Base-by-base conservation (phyloP, 2,113 vertebrate genomes). In the Athene noctua region DNA sequence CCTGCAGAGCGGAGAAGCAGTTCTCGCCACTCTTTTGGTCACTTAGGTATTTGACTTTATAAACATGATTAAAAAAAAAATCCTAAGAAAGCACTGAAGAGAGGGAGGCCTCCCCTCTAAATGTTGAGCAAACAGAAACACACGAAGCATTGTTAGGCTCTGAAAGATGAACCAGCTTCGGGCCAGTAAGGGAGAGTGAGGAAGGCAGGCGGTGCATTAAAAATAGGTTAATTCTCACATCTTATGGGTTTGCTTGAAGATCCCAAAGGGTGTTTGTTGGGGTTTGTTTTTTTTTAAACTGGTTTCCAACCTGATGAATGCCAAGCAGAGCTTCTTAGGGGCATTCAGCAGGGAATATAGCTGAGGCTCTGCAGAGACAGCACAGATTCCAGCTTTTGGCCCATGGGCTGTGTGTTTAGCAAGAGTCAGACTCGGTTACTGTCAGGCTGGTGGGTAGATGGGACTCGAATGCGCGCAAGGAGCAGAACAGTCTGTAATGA, bases 101-200 rank as follows among this genome's bases (percentile, higher is more conserved):
- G 90, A 59, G 47, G 81, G 62, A 92, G 80, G 90, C 58, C 92
- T 92, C 47, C 26, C 58, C 80, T 91, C 87, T 95, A 94, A 91
- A 87, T 25, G 89, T 80, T 94, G 94, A 95, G 89, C 94, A 95
- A 97, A 96, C 84, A 97, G 92, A 94, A 97, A 95, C 95, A 97
- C 95, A 94, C 10, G 29, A 81, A 82, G 93, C 85, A 97, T 95
- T 97, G 96, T 96, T 85, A 47, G 6, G 36, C 83, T 85, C 89
- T 96, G 96, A 96, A 95, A 96, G 96, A 97, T 88, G 92, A 95
- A 95, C 62, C 90, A 88, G 90, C 71, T 66, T 71, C 8, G 0
- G 44, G 85, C 88, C 94, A 90, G 84, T 44, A 5, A 94, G 66
- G 78, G 36, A 94, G 58, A 32, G 83, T 61, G 59, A 73, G 77